phyloP scores from a whole-genome alignment of 2,888 invertebrate genomes.

The Dasypolia templi region DNA sequence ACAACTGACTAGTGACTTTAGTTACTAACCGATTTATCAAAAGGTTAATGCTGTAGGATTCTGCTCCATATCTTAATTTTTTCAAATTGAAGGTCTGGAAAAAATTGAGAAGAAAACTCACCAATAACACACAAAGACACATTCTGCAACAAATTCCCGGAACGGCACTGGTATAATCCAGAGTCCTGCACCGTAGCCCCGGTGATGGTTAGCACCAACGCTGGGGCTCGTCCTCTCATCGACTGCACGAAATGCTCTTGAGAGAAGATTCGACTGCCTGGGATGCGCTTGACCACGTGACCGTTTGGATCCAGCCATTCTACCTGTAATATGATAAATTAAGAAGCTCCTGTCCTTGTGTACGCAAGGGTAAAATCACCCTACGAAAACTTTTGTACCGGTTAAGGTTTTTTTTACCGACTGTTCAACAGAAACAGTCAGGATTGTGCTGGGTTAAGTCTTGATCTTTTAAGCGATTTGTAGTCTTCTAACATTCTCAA shows the following conservation, averaged over 20 bases:
- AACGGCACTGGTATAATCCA: conserved; percentile 80
- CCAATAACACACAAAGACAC: conserved; percentile 82
- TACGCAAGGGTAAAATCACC: neutral
- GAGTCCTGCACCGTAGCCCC: conserved; percentile 75
- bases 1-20: neutral
- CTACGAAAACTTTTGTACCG: neutral
- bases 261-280: conserved; percentile 74
- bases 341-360: neutral
- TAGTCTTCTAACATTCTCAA: neutral
- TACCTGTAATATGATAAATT: conserved; percentile 69
- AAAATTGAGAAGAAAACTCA: conserved; percentile 63
- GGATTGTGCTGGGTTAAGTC: neutral
- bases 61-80: neutral
- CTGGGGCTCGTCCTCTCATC: conserved; percentile 69
- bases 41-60: neutral
- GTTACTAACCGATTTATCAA: neutral
- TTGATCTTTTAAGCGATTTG: neutral
- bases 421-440: neutral
- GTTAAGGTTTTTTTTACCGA: neutral
- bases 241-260: conserved; percentile 76
- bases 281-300: conserved; percentile 69
- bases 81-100: no score
- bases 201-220: conserved; percentile 74
- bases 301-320: conserved; percentile 82
- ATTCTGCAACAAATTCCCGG: conserved; percentile 70